These are phyloP conservation scores for Macroteleia sp. DNA, from an alignment of 2,888 invertebrate genomes.

Conservation along the genomic window DNA sequence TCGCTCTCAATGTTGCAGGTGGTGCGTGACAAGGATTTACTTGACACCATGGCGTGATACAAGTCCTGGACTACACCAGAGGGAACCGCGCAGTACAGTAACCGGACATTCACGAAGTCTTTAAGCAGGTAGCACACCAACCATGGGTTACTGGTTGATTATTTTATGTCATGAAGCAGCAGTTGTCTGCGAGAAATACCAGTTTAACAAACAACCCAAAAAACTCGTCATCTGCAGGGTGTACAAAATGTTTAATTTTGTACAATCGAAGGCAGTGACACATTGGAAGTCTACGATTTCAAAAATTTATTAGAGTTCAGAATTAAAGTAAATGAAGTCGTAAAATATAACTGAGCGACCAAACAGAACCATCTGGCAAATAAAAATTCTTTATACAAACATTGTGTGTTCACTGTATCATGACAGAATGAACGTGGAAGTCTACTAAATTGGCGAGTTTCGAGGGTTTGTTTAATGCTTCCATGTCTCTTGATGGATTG, in stretches of 20 bases:
- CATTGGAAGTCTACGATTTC: too few species aligned
- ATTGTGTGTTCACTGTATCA: too few species aligned
- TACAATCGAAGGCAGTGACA: too few species aligned
- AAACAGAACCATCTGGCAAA: too few species aligned
- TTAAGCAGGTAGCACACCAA: constrained; percentile 95
- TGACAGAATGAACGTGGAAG: too few species aligned
- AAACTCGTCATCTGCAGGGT: too few species aligned
- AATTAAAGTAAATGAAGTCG: too few species aligned
- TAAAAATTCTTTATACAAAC: too few species aligned
- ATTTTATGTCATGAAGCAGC: constrained; percentile 98
- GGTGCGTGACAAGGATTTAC: constrained; percentile 83
- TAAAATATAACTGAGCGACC: too few species aligned
- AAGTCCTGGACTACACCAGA: constrained; percentile 87
- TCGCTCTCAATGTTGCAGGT: constrained; percentile 85
- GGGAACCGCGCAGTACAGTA: constrained; percentile 93
- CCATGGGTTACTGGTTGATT: constrained; percentile 96
- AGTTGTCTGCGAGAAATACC: constrained; percentile 87
- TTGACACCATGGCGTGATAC: constrained; percentile 85
- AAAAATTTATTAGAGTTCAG: too few species aligned
- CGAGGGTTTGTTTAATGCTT: neutral
- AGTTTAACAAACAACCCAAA: neutral
- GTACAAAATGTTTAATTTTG: too few species aligned
- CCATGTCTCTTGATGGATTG: neutral
- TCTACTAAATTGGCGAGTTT: too few species aligned
- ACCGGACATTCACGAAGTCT: constrained; percentile 94